Evolutionary conservation across 2,797 vertebrate species (phyloP), one percentile per base, ranked within the genome.

Genomic region (Carcharodon carcharias): DNA sequence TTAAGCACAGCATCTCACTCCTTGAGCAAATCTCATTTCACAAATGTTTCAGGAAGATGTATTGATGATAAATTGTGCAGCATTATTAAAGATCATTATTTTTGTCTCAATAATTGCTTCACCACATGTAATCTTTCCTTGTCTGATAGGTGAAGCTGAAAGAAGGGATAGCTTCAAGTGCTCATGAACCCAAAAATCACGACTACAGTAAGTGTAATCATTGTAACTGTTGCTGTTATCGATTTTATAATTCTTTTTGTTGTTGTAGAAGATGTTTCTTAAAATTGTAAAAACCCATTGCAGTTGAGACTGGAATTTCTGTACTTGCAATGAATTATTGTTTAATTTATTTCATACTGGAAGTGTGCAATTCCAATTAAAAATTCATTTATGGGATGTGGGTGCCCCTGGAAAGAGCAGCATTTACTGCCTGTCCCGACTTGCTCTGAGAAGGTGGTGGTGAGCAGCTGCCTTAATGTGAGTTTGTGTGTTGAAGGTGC

Each of bases 161-260:
- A 97, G 97, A 96, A 97, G 98, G 97, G 97, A 97, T 98, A 97
- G 97, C 97, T 67, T 97, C 96, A 88, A 96, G 97, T 96, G 96
- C 58, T 85, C 96, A 96, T 95, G 97, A 97, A 56, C 96, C 96
- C 58, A 96, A 96, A 96, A 96, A 97, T 88, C 97, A 98, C 96
- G 97, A 98, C 77, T 98, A 98, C n/a, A 98, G 98, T 98, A 98
- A 98, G 98, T 98, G 97, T 1, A 16, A 61, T 56, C 1, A 31
- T 54, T 95, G 92, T 7, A 69, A 12, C 23, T 14, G 67, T 91
- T 61, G n/a, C 54, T 91, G 88, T 35, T 5, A n/a, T n/a, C 58
- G 31, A 61, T 63, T 61, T 61, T 61, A n/a, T n/a, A 26, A 88
- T 54, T 54, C 26, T 12, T 63, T 89, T 14, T 11, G n/a, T 82